phyloP scores from a whole-genome alignment of 2,797 vertebrate species.

The Trematocara caparti region DNA sequence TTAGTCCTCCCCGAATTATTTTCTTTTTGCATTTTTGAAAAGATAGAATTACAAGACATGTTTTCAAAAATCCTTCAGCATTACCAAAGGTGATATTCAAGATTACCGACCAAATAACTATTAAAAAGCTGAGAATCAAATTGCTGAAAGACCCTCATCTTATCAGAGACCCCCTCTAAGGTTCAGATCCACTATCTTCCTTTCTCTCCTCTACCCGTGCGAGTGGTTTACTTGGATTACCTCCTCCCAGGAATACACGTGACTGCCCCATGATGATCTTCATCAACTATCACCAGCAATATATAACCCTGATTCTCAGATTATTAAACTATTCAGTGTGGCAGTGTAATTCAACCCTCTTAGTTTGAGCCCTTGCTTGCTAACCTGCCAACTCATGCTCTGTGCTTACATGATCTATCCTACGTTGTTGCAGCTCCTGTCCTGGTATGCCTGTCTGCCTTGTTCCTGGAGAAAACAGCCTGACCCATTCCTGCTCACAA shows the following conservation, averaged over 20 bases:
- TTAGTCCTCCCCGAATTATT: slow-evolving; percentile 22
- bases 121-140: slow-evolving; percentile 24
- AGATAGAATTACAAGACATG: slow-evolving; percentile 24
- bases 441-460: background rate
- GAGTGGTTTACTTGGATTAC: background rate
- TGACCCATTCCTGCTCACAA: background rate
- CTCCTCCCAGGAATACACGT: background rate
- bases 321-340: background rate
- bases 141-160: slow-evolving; percentile 33
- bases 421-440: background rate
- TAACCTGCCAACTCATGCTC: background rate
- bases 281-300: background rate
- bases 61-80: slow-evolving; percentile 17
- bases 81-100: slow-evolving; percentile 40
- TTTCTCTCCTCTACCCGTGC: background rate
- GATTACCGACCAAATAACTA: slow-evolving; percentile 1
- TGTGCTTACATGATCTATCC: background rate
- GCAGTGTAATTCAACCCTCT: background rate
- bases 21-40: slow-evolving; percentile 34
- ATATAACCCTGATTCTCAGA: background rate
- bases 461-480: background rate
- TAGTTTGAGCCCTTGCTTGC: background rate
- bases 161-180: slow-evolving; percentile 11
- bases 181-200: background rate
- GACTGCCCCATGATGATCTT: background rate